Evolutionary conservation across 2,888 invertebrate species (phyloP).

Genomic region (Lochmaea crataegi): DNA sequence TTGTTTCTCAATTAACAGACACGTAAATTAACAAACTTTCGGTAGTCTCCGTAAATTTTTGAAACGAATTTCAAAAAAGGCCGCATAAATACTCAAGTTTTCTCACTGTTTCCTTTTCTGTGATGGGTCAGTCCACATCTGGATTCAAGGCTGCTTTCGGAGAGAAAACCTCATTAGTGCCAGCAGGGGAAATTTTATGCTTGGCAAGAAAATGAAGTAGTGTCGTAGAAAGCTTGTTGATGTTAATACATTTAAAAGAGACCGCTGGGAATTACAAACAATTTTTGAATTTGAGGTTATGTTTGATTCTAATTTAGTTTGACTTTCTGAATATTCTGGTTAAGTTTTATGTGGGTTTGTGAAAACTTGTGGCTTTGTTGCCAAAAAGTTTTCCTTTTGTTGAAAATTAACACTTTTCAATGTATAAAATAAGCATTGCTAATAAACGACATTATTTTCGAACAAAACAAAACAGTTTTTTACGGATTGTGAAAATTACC

Average conservation of each 20-base stretch:
- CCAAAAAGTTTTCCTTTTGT: background rate
- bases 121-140: constrained; percentile 3
- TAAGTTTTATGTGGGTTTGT: background rate
- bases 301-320: constrained; percentile 5
- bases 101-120: background rate
- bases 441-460: too few species aligned
- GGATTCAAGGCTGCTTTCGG: constrained; percentile 22
- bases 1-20: background rate
- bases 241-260: constrained; percentile 29
- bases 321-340: background rate
- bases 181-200: constrained; percentile 26
- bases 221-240: constrained; percentile 28
- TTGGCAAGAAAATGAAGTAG: constrained; percentile 19
- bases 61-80: background rate
- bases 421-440: too few species aligned
- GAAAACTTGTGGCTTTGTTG: background rate
- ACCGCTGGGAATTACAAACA: constrained; percentile 15
- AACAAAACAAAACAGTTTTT: too few species aligned
- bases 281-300: constrained; percentile 8
- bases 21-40: background rate
- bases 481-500: too few species aligned
- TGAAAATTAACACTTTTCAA: too few species aligned
- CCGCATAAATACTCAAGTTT: background rate
- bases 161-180: constrained; percentile 40
- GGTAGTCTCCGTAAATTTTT: background rate